phyloP scores from a whole-genome alignment of 2,797 vertebrate species.

The Babyrousa celebensis region DNA sequence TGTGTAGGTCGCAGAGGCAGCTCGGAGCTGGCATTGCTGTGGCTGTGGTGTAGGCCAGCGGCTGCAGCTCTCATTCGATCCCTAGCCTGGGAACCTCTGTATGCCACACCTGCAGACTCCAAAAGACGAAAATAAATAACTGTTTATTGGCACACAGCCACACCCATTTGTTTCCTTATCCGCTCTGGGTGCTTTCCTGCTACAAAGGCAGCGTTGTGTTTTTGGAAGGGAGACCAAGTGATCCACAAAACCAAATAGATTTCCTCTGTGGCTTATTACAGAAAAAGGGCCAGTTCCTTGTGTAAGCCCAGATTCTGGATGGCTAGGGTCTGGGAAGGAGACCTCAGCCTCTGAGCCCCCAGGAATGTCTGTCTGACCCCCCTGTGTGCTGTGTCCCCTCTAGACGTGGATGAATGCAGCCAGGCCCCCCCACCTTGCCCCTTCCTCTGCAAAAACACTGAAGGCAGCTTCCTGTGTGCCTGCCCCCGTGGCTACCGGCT shows the following conservation, averaged over 20 bases:
- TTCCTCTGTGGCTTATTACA: neutral
- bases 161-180: neutral
- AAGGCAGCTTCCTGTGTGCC: slow-evolving; percentile 97
- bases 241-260: neutral
- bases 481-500: slow-evolving; percentile 96
- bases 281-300: neutral
- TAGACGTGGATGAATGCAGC: slow-evolving; percentile 96
- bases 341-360: neutral
- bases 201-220: neutral
- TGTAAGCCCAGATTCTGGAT: neutral
- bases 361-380: neutral
- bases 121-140: neutral
- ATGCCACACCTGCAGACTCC: too few relatives aligned
- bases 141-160: neutral
- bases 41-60: too few relatives aligned
- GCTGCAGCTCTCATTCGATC: too few relatives aligned
- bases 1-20: too few relatives aligned
- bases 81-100: too few relatives aligned
- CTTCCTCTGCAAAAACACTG: slow-evolving; percentile 98
- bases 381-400: fast-evolving
- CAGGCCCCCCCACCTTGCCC: slow-evolving; percentile 96
- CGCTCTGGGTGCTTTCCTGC: neutral
- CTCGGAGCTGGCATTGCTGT: too few relatives aligned
- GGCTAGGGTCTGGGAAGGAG: neutral
- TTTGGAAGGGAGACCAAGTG: neutral